phyloP scores from a whole-genome alignment of 2,113 vertebrate species.

The Chrysochloris asiatica region DNA sequence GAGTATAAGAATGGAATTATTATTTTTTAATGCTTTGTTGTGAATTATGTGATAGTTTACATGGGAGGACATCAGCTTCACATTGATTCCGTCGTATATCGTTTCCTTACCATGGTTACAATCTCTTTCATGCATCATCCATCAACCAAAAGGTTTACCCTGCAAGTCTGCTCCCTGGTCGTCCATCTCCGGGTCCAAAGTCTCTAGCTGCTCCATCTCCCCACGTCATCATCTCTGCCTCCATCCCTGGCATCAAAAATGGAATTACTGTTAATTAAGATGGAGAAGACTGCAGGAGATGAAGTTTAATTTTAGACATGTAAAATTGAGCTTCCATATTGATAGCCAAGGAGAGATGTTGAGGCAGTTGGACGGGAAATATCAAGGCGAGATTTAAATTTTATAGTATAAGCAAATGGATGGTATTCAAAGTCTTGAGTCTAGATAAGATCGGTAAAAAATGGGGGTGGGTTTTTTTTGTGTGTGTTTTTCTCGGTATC shows the following conservation, averaged over 20 bases:
- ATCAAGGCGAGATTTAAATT: neutral
- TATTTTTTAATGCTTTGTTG: too few species aligned
- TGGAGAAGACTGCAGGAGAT: neutral
- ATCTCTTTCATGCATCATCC: too few species aligned
- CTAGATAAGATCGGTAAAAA: neutral
- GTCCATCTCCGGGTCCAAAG: too few species aligned
- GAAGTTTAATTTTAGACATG: neutral
- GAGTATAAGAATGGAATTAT: neutral
- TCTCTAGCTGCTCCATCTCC: too few species aligned
- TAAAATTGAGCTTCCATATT: neutral
- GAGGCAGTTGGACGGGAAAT: neutral
- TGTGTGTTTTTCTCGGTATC: neutral
- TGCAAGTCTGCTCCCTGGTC: too few species aligned
- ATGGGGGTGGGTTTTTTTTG: neutral
- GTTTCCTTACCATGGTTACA: too few species aligned
- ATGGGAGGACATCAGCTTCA: too few species aligned
- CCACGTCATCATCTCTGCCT: too few species aligned
- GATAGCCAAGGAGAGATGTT: neutral
- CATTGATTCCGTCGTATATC: too few species aligned
- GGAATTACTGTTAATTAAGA: slow-evolving; percentile 5
- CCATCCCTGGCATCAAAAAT: too few species aligned
- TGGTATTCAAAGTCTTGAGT: neutral
- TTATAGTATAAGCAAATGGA: neutral
- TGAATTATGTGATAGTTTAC: too few species aligned
- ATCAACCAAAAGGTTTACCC: too few species aligned